Conservation (phyloP, 2,113 vertebrate genomes). For the Cariama cristata region DNA sequence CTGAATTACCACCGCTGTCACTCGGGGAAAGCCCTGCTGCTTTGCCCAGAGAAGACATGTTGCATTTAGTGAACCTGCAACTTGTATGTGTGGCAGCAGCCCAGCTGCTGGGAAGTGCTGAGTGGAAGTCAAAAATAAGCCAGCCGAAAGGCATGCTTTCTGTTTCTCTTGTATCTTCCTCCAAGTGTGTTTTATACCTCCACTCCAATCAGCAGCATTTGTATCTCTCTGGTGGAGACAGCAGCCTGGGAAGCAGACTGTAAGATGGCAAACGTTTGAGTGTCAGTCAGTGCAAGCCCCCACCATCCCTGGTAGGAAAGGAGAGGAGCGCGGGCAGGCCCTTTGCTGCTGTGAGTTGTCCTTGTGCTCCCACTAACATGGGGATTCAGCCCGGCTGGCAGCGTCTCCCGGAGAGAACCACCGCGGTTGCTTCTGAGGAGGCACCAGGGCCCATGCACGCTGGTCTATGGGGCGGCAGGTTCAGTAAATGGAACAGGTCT, state of each 20-base stretch:
- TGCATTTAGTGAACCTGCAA: not conserved
- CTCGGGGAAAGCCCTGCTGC: not conserved
- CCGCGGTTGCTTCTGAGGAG: not conserved
- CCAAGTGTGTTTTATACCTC: too few relatives aligned
- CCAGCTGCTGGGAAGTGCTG: not conserved
- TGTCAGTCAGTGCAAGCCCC: not conserved
- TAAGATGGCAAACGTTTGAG: not conserved
- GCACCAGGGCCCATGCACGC: not conserved
- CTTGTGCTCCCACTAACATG: not conserved
- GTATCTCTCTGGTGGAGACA: not conserved
- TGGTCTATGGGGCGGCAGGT: not conserved
- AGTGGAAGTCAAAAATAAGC: not conserved
- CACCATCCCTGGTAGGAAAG: not conserved
- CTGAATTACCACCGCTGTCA: conserved; percentile 78
- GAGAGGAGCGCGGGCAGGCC: not conserved
- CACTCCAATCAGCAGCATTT: not conserved
- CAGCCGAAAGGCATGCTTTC: not conserved
- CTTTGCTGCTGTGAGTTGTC: not conserved
- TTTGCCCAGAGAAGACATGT: conserved; percentile 59
- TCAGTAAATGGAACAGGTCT: not conserved
- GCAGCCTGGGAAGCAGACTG: not conserved
- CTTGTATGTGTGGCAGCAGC: not conserved
- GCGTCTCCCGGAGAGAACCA: not conserved
- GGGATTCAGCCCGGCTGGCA: not conserved
- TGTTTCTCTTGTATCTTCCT: not conserved